Evolutionary conservation across 2,797 vertebrate genomes (phyloP), one percentile per base, ranked within the genome.

Genomic region (Dallia pectoralis): DNA sequence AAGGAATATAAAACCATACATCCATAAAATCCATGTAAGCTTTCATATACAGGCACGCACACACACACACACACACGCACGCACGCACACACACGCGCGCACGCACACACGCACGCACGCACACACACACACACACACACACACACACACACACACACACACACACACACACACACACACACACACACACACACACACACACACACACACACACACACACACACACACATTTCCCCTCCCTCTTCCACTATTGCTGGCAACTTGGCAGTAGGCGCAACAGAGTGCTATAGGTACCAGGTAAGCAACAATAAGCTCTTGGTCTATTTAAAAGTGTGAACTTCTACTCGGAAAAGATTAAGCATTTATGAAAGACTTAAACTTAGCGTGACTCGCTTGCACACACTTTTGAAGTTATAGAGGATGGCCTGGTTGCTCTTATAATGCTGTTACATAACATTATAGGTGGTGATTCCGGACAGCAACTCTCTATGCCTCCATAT

Each of bases 371-470:
- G 9, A 59, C 29, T 36, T 33, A 51, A 19, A 33, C 18, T 22
- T 59, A 30, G 47, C 32, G 67, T 30, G 47, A 53, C 27, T 69
- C 47, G 11, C 30, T 32, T 47, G 36, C 16, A 66, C n/a, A 48
- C 67, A 69, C 48, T 32, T 69, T 18, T 30, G 18, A 69, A 69
- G 67, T 51, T 69, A 19, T 48, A 69, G 30, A 27, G 32, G 18
- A 32, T 12, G 8, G 33, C 19, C 64, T 7, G 32, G 6, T 15
- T n/a, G 8, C 27, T 30, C 48, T 48, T 69, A 56, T n/a, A 29
- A 70, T 61, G 36, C 25, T 53, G 69, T 53, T 56, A 70, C 29
- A 56, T 70, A 70, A 70, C 33, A 51, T 70, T 29, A n/a, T 16
- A 22, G 59, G 51, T 70, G n/a, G 11, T 59, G 69, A 53, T 16